These are phyloP conservation scores for Mnemiopsis leidyi DNA, from an alignment of 37 sponge, comb jelly and placozoan genomes.

Conservation along the genomic window DNA sequence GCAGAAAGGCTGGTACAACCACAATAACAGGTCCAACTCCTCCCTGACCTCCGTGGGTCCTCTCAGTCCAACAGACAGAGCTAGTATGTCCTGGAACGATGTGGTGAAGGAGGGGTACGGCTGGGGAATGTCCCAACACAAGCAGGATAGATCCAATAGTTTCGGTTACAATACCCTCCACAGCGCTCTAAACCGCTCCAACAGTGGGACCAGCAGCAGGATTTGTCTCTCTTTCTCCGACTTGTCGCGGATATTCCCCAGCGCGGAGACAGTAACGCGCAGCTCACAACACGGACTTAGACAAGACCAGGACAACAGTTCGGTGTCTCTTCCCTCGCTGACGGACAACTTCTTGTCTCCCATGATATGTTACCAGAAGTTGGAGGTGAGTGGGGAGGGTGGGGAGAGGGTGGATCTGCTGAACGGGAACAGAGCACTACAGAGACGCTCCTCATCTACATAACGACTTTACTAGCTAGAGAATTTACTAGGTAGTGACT, in stretches of 20 bases:
- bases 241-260: conserved; percentile 17
- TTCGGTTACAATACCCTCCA: neutral
- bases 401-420: neutral
- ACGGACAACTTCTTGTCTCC: neutral
- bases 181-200: neutral
- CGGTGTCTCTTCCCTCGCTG: neutral
- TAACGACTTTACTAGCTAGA: too few species aligned
- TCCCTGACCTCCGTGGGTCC: neutral
- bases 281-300: too few species aligned
- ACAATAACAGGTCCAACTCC: neutral
- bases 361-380: neutral
- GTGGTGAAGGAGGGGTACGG: conserved; percentile 15
- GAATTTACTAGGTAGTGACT: too few species aligned
- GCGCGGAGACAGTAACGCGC: neutral
- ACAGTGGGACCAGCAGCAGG: neutral
- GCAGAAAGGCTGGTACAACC: too few species aligned
- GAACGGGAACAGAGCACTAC: too few species aligned
- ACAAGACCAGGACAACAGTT: neutral
- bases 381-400: neutral
- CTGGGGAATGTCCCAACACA: neutral
- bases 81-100: neutral
- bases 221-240: conserved; percentile 25
- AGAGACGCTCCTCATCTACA: too few species aligned
- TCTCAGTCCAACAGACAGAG: neutral
- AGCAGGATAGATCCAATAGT: neutral